Evolutionary conservation across 1,140 invertebrate species (phyloP).

Genomic region (Cecropterus lyciades): DNA sequence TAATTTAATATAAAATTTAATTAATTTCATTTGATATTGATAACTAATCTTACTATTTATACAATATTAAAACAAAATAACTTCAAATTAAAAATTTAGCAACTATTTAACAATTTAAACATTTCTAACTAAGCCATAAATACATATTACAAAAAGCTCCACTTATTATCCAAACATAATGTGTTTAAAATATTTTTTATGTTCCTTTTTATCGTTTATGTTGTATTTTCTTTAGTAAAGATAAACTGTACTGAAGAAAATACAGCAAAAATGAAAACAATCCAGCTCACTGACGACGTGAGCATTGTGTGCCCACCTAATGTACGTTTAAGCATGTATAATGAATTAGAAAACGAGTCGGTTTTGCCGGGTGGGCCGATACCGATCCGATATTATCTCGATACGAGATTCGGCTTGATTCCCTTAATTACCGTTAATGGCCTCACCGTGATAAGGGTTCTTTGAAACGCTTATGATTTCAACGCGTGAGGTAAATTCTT

Average conservation of each 20-base stretch:
- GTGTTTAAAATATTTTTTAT: too few species aligned
- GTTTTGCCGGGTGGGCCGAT: constrained; percentile 71
- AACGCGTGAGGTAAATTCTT: constrained; percentile 75
- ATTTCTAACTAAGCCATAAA: too few species aligned
- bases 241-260: background rate
- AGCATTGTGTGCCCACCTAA: constrained; percentile 45
- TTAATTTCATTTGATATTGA: too few species aligned
- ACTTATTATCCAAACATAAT: too few species aligned
- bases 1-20: too few species aligned
- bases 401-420: constrained; percentile 69
- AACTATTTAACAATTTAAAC: too few species aligned
- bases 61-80: too few species aligned
- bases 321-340: constrained; percentile 71
- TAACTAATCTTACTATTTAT: too few species aligned
- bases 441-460: constrained; percentile 61
- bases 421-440: constrained; percentile 80
- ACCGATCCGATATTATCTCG: constrained; percentile 72
- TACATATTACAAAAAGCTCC: too few species aligned
- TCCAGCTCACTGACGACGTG: background rate
- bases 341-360: constrained; percentile 69
- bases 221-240: too few species aligned
- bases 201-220: too few species aligned
- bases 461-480: constrained; percentile 83
- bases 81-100: too few species aligned
- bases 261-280: background rate